These are phyloP conservation scores for Columba livia DNA, from an alignment of 2,113 vertebrate species.

Conservation along the genomic window DNA sequence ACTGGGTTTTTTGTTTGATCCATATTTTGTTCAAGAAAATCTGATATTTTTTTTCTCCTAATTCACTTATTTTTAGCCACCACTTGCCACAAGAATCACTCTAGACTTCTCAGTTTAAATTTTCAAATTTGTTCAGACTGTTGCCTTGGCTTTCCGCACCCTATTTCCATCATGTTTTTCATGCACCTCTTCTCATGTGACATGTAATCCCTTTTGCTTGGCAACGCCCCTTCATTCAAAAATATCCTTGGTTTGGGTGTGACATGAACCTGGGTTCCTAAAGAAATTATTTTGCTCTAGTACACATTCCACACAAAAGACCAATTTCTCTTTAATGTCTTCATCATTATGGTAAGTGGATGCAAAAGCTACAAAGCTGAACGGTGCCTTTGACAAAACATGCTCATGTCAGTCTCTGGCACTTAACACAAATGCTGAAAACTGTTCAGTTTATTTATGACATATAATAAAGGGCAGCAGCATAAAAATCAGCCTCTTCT, in stretches of 20 bases:
- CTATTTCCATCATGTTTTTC: background rate
- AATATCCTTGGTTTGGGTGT: background rate
- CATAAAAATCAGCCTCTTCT: background rate
- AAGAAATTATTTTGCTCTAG: background rate
- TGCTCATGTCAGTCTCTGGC: accelerated
- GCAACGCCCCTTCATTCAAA: background rate
- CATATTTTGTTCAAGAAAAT: background rate
- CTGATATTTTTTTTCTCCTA: background rate
- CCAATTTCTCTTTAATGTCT: background rate
- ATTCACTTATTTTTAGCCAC: background rate
- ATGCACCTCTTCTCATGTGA: background rate
- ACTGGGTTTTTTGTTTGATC: background rate
- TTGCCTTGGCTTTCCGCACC: background rate
- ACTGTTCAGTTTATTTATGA: background rate
- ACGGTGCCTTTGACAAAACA: background rate
- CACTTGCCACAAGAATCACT: background rate
- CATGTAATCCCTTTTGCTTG: background rate
- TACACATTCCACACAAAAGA: background rate
- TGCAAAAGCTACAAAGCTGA: background rate
- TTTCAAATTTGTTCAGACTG: background rate
- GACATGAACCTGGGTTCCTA: background rate
- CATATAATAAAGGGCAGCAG: background rate
- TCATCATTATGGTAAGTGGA: background rate
- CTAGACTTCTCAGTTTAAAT: background rate
- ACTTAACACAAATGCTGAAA: background rate